A percentile compares a stretch with the other conserved stretches of the same genome.
Conservation (phyloP, 2,797 vertebrate species). For the Chrysocyon brachyurus region DNA sequence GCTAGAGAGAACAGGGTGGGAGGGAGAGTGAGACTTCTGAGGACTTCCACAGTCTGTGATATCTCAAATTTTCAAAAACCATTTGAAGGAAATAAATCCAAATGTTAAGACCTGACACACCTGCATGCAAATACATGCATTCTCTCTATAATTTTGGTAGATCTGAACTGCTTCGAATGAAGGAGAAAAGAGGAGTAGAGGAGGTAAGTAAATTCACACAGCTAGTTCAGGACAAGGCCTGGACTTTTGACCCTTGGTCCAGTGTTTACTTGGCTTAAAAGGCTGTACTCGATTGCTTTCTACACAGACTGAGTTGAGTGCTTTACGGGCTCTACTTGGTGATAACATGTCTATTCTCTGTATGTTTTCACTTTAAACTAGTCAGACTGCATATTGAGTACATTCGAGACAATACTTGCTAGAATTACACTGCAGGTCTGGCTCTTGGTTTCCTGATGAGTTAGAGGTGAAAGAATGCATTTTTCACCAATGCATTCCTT, state of each 20-base stretch:
- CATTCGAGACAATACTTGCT: slow-evolving; percentile 47
- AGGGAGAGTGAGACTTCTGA: not conserved
- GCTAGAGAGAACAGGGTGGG: not conserved
- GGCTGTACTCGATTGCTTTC: not conserved
- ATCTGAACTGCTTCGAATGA: not conserved
- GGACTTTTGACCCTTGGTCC: not conserved
- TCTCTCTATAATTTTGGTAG: not conserved
- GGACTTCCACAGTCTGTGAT: not conserved
- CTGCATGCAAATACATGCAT: not conserved
- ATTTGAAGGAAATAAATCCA: not conserved
- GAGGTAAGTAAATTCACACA: not conserved
- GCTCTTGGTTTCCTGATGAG: slow-evolving; percentile 61
- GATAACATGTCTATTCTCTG: not conserved
- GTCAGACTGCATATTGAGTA: slow-evolving; percentile 26
- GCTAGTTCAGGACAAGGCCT: not conserved
- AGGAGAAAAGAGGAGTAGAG: not conserved
- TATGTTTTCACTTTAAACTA: slow-evolving; percentile 2
- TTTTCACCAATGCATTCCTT: slow-evolving; percentile 60
- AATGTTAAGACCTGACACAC: not conserved
- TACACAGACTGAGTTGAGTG: not conserved
- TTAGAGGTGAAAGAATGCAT: slow-evolving; percentile 52
- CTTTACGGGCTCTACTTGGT: not conserved
- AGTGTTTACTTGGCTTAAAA: not conserved
- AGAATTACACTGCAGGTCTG: slow-evolving; percentile 64
- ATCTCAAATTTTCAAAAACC: not conserved